Evolutionary conservation across 1,140 invertebrate species (phyloP), one percentile per base, ranked within the genome.

Genomic region (Leptestheria dahalacensis): DNA sequence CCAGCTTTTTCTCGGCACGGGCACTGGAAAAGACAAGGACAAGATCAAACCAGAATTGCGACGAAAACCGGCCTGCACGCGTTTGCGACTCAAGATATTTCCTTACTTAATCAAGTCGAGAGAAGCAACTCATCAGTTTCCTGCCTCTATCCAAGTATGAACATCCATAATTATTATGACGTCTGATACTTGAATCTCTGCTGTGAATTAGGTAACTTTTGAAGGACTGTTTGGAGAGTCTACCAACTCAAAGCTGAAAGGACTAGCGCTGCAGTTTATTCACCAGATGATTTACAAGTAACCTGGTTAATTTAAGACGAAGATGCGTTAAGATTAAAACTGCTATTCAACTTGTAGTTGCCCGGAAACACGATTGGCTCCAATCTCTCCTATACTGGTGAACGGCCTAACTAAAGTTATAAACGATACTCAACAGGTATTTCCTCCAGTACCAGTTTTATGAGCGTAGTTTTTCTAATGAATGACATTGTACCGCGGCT

Each of bases 201-300:
- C 33, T 41, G 33, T n/a, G 12, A 25, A 57, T 1, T 61, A 87
- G 81, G 81, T 90, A 20, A 81, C 92, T 61, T 93, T 91, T 74
- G 87, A 91, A 65, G 85, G 87, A 46, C 72, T 94, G 6, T 91
- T 86, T 74, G 88, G 88, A 52, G 78, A 75, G 11, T 85, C 88
- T 67, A 87, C 88, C 1, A 90, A 91, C 74, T 74, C 81, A 1
- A 84, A 88, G 64, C 77, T 93, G 48, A 88, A 89, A 65, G 79
- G 79, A 23, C 74, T 87, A 67, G 84, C 88, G 25, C 73, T 94
- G 1, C 84, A 87, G 69, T 91, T 91, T 75, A 79, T 86, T 48
- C 77, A 84, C 56, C 84, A 88, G 66, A 80, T 93, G 21, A 82
- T 90, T 46, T 79, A 80, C 65, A 80, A 82, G 86, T 89, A 71